Percentiles rank a stretch among this genome's conserved stretches.
phyloP scores from a whole-genome alignment of 2,888 invertebrate genomes.

The Drosophila ustulata region DNA sequence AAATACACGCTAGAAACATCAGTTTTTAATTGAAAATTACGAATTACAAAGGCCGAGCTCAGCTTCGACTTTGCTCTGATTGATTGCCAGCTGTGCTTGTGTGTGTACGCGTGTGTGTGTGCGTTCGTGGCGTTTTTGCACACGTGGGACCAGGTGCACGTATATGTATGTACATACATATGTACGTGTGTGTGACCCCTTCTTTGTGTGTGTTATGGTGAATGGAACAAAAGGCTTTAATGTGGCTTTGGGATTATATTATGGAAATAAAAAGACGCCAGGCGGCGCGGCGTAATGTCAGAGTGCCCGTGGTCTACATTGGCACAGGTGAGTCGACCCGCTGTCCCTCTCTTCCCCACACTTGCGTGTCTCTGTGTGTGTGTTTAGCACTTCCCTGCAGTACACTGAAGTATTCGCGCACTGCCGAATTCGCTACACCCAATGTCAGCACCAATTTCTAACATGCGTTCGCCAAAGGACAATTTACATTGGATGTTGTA shows the following conservation, averaged over 20 bases:
- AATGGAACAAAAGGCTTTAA: conserved; percentile 48
- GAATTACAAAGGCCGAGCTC: conserved; percentile 42
- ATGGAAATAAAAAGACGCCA: conserved; percentile 70
- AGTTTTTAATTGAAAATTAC: conserved; percentile 23
- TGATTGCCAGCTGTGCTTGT: not conserved
- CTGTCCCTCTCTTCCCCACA: not conserved
- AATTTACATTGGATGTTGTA: no score
- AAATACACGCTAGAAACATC: conserved; percentile 9
- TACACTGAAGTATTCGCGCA: no score
- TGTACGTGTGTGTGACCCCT: not conserved
- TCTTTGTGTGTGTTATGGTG: conserved; percentile 20
- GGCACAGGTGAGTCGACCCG: conserved; percentile 74
- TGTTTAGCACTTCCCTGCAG: no score
- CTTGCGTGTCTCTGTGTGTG: not conserved
- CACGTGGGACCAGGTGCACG: conserved; percentile 60
- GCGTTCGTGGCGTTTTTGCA: conserved; percentile 65
- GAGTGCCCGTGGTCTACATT: conserved; percentile 72
- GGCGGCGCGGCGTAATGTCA: conserved; percentile 61
- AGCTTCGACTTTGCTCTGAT: conserved; percentile 46
- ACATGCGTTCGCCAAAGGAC: no score
- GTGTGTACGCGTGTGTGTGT: conserved; percentile 15
- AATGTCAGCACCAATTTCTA: no score
- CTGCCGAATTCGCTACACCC: no score
- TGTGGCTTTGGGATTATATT: conserved; percentile 82
- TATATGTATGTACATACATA: not conserved